phyloP scores from a whole-genome alignment of 1,140 invertebrate genomes.

The Drosophila sproati region DNA sequence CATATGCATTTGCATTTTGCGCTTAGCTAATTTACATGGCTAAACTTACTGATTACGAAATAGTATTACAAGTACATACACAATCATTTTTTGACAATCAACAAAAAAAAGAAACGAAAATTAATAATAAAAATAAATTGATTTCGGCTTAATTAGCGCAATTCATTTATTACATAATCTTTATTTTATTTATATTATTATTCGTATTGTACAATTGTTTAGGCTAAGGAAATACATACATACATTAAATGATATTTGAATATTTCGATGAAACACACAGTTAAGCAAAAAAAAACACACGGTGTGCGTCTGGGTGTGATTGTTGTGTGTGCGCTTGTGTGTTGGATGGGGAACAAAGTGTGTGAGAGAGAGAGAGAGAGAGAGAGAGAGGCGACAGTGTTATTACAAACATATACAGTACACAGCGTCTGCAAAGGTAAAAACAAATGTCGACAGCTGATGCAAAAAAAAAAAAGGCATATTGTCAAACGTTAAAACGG shows the following conservation, averaged over 20 bases:
- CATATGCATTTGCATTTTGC: constrained; percentile 11
- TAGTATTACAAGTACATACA: constrained; percentile 18
- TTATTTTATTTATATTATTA: constrained; percentile 13
- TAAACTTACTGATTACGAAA: constrained; percentile 12
- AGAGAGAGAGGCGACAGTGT: constrained; percentile 7
- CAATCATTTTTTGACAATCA: background rate
- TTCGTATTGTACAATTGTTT: constrained; percentile 18
- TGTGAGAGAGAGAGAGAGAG: constrained; percentile 5
- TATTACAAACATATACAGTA: background rate
- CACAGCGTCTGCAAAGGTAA: constrained; percentile 10
- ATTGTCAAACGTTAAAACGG: constrained; percentile 14
- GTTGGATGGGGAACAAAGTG: constrained; percentile 6
- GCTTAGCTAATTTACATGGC: constrained; percentile 5
- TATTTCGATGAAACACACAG: constrained; percentile 29
- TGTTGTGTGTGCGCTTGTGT: constrained; percentile 10
- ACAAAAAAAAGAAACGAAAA: too few relatives aligned
- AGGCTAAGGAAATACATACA: constrained; percentile 17
- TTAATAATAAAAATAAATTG: constrained; percentile 5
- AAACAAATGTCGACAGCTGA: constrained; percentile 12
- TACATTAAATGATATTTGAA: constrained; percentile 21
- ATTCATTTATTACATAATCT: constrained; percentile 15
- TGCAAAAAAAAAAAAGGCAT: background rate
- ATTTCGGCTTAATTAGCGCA: constrained; percentile 11
- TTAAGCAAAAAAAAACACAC: constrained; percentile 4
- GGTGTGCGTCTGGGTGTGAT: background rate